phyloP scores from a whole-genome alignment of 2,888 invertebrate genomes.

The Ormyrus pomaceus region DNA sequence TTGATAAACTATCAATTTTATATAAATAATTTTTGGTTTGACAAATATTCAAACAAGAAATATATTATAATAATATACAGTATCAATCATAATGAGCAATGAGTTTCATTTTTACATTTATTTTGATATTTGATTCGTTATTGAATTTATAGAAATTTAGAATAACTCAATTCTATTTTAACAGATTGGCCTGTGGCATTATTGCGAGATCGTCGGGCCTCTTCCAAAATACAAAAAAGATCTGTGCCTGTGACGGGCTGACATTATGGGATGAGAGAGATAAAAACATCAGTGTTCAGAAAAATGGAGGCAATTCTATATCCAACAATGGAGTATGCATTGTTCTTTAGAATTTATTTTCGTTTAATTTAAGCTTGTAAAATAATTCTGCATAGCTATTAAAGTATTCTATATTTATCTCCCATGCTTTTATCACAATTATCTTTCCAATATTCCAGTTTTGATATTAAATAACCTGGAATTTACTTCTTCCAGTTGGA shows the following conservation, averaged over 20 bases:
- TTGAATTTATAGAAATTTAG: background rate
- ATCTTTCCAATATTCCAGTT: background rate
- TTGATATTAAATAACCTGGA: conserved; percentile 21
- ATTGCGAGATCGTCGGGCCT: conserved; percentile 93
- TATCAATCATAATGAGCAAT: background rate
- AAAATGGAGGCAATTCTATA: conserved; percentile 48
- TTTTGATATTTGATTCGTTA: background rate
- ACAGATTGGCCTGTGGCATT: conserved; percentile 88
- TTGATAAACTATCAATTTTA: background rate
- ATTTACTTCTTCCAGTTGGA: conserved; percentile 43
- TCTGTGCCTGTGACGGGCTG: conserved; percentile 93
- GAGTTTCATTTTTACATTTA: background rate
- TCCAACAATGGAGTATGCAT: conserved; percentile 51
- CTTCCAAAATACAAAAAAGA: conserved; percentile 89
- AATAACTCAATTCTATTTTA: conserved; percentile 27
- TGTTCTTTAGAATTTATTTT: conserved; percentile 43
- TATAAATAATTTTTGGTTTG: background rate
- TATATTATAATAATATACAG: background rate
- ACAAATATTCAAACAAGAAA: background rate
- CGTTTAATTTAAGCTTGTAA: conserved; percentile 25
- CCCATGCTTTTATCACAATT: background rate
- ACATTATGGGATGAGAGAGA: conserved; percentile 92
- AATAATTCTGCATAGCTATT: conserved; percentile 20
- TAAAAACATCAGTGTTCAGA: conserved; percentile 76
- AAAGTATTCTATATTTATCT: conserved; percentile 3